phyloP scores from a whole-genome alignment of 1,140 invertebrate species.

The Microplitis mediator region DNA sequence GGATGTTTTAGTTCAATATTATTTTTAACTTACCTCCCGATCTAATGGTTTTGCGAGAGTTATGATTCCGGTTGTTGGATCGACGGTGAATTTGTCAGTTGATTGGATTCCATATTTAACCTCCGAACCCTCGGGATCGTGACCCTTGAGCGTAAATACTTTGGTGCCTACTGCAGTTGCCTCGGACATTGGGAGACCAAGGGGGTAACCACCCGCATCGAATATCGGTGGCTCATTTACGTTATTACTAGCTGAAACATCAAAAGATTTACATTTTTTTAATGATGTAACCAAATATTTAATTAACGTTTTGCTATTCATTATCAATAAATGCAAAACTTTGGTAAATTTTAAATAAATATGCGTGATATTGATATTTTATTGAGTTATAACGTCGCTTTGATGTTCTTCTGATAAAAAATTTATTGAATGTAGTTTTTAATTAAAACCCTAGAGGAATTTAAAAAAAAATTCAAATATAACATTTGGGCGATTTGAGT shows the following conservation, averaged over 20 bases:
- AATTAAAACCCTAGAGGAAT: no score
- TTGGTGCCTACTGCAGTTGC: constrained; percentile 76
- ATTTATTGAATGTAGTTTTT: no score
- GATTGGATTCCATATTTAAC: constrained; percentile 78
- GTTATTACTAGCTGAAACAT: constrained; percentile 56
- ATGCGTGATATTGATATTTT: no score
- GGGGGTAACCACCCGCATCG: constrained; percentile 50
- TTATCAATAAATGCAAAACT: no score
- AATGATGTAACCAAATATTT: no score
- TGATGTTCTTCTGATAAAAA: no score
- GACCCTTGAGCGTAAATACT: constrained; percentile 77
- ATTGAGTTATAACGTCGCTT: no score
- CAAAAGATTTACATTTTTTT: constrained; percentile 13
- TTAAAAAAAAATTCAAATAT: no score
- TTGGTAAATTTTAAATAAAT: no score
- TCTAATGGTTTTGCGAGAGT: constrained; percentile 79
- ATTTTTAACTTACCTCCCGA: constrained; percentile 71
- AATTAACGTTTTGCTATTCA: no score
- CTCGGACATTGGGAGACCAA: constrained; percentile 72
- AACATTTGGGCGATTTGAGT: no score
- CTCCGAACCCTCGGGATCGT: constrained; percentile 77
- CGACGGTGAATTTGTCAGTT: constrained; percentile 79
- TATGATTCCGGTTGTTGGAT: constrained; percentile 78
- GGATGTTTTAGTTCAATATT: background rate
- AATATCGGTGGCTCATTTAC: constrained; percentile 60